Evolutionary conservation across 2,888 invertebrate genomes (phyloP).

Genomic region (Marasmarcha lunaedactyla): DNA sequence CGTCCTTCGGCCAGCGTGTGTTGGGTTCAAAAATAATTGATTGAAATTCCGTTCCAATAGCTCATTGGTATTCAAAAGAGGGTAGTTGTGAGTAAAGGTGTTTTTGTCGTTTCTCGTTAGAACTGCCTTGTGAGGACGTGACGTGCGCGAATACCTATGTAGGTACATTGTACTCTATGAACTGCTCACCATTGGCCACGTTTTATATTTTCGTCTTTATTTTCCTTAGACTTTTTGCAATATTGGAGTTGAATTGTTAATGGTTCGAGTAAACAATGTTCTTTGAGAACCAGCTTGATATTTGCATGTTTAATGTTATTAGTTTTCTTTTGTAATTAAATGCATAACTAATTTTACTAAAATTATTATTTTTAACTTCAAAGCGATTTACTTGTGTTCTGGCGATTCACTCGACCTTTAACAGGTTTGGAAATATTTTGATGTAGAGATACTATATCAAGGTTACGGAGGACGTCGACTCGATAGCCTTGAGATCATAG

Average conservation of each 20-base stretch:
- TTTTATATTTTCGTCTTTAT: not conserved
- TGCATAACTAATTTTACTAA: no score
- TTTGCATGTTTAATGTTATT: no score
- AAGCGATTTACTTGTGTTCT: no score
- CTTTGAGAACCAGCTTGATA: no score
- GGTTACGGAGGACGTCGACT: no score
- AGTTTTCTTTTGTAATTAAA: no score
- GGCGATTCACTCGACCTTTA: not conserved
- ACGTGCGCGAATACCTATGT: conserved; percentile 29
- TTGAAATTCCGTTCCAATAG: conserved; percentile 46
- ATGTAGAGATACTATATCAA: not conserved
- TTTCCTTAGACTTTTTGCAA: no score
- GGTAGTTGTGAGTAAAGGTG: conserved; percentile 39
- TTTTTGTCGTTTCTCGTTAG: conserved; percentile 52
- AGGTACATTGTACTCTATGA: not conserved
- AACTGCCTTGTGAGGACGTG: conserved; percentile 54
- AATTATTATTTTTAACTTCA: no score
- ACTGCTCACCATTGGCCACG: no score
- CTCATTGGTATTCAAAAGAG: conserved; percentile 50
- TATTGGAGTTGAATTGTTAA: no score
- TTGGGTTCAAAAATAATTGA: conserved; percentile 34
- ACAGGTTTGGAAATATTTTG: conserved; percentile 5
- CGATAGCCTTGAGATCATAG: no score
- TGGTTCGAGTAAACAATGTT: no score
- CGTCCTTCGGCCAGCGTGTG: conserved; percentile 44